Evolutionary conservation across 2,888 invertebrate species (phyloP).

Genomic region (Conomelus anceps): DNA sequence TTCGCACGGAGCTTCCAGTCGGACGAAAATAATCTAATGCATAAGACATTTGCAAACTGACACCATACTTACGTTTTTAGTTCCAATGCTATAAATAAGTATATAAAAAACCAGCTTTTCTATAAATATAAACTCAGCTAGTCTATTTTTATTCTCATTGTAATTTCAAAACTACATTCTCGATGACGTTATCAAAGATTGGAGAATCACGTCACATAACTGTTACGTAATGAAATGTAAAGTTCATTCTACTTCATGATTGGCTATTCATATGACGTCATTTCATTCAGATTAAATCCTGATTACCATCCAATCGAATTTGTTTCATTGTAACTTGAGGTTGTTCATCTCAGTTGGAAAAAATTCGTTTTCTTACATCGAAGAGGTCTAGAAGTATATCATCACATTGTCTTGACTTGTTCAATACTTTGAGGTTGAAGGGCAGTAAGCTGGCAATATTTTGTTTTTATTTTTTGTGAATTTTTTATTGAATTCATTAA

Average conservation of each 20-base stretch:
- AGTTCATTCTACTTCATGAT: neutral
- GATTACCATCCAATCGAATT: neutral
- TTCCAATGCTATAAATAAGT: neutral
- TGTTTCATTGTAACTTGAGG: neutral
- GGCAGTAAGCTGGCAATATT: too few relatives aligned
- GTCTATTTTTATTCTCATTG: neutral
- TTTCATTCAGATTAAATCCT: neutral
- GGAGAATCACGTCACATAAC: neutral
- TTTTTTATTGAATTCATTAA: too few relatives aligned
- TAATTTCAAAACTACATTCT: neutral
- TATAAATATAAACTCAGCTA: neutral
- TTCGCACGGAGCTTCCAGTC: neutral
- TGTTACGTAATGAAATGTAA: neutral
- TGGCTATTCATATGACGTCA: neutral
- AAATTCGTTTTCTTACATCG: too few relatives aligned
- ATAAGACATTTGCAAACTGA: neutral
- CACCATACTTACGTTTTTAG: neutral
- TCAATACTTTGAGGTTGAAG: too few relatives aligned
- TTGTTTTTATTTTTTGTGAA: too few relatives aligned
- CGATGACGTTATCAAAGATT: neutral
- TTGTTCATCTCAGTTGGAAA: neutral
- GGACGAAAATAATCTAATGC: neutral
- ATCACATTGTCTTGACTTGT: too few relatives aligned
- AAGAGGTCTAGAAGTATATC: too few relatives aligned
- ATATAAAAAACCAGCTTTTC: neutral